Percentiles rank a stretch among this genome's conserved stretches.
Conservation (phyloP, 2,888 invertebrate species). For the Parelbella ahira region DNA sequence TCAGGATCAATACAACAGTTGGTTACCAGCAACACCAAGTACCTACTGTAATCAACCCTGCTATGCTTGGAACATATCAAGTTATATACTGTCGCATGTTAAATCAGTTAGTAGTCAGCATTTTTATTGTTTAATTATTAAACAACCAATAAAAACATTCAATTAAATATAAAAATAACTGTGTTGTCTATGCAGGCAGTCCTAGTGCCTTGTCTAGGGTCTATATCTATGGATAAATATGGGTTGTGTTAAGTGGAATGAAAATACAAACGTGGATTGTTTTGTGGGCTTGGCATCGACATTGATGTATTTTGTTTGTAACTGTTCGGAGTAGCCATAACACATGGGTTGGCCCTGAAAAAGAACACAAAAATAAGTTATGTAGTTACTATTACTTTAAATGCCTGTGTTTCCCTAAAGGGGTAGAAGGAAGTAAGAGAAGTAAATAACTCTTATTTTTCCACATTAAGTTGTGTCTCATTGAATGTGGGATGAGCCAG, state of each 20-base stretch:
- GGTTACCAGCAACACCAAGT: conserved; percentile 66
- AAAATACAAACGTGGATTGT: conserved; percentile 85
- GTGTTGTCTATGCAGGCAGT: conserved; percentile 27
- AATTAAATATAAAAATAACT: conserved; percentile 9
- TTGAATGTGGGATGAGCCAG: too few species aligned
- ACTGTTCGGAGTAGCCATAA: conserved; percentile 90
- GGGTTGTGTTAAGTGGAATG: conserved; percentile 34
- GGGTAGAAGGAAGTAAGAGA: too few species aligned
- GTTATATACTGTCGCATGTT: conserved; percentile 47
- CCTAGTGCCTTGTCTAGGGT: conserved; percentile 32
- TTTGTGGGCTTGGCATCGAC: conserved; percentile 85
- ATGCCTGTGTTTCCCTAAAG: too few species aligned
- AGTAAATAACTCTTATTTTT: too few species aligned
- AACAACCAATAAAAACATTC: conserved; percentile 30
- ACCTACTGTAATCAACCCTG: conserved; percentile 47
- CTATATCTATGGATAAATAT: conserved; percentile 18
- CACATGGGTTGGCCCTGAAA: conserved; percentile 37
- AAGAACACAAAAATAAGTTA: conserved; percentile 12
- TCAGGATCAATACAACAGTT: conserved; percentile 53
- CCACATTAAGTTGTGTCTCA: too few species aligned
- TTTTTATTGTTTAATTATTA: conserved; percentile 7
- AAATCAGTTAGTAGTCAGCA: conserved; percentile 69
- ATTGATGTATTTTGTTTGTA: conserved; percentile 90
- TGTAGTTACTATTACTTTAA: too few species aligned
- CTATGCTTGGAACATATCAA: conserved; percentile 62